Conservation (phyloP, 92 coral and sea anemone species). For the Porites divaricata region DNA sequence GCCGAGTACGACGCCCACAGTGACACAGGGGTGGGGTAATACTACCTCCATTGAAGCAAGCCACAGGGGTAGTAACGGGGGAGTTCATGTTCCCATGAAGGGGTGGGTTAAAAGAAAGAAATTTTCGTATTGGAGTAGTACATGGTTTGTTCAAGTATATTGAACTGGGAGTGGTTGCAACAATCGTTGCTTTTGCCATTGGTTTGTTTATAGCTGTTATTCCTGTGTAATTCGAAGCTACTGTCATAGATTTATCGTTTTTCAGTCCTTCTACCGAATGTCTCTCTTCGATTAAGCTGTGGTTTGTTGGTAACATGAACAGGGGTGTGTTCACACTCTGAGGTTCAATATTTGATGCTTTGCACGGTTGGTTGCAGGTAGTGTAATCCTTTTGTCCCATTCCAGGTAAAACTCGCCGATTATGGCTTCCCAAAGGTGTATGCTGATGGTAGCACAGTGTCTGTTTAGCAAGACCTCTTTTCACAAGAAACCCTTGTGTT, state of each 20-base stretch:
- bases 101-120: not conserved
- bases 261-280: not conserved
- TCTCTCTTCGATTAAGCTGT: not conserved
- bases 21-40: slow-evolving; percentile 86
- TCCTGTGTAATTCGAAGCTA: not conserved
- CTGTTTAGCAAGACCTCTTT: slow-evolving; percentile 60
- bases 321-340: not conserved
- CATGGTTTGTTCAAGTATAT: not conserved
- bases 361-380: not conserved
- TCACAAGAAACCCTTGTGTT: slow-evolving; percentile 29
- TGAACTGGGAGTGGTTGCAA: not conserved
- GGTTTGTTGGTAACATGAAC: not conserved
- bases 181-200: not conserved
- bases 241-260: not conserved
- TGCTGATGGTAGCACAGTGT: slow-evolving; percentile 12
- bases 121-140: not conserved
- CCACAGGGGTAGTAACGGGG: slow-evolving; percentile 32
- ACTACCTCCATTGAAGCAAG: slow-evolving; percentile 68
- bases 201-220: not conserved
- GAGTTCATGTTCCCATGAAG: not conserved
- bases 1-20: slow-evolving; percentile 82
- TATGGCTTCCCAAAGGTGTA: not conserved
- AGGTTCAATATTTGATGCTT: slow-evolving; percentile 32
- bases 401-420: not conserved
- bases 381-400: not conserved